Evolutionary conservation across 2,113 vertebrate genomes (phyloP), one percentile per base, ranked within the genome.

Genomic region (Gobiocypris rarus): DNA sequence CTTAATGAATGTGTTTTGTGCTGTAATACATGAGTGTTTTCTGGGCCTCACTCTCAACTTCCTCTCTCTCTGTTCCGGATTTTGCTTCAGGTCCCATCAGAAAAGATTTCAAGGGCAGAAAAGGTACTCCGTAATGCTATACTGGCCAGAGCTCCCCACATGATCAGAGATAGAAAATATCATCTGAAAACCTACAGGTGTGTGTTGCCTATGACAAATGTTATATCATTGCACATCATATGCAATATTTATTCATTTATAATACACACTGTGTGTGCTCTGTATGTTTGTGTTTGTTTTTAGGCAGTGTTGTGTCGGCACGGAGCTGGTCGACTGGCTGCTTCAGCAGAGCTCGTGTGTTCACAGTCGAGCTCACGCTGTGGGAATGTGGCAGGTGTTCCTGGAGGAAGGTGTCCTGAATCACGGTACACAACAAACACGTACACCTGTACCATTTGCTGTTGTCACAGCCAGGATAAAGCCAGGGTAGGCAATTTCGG

Each of bases 141-240:
- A 88, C 94, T 99, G 78, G 97, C 96, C 84, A 93, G 97, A 91
- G 97, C 97, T 19, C 97, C 98, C 86, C 97, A 99, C 94, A 99
- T 99, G 98, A 99, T 99, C 88, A 95, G 98, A 90, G 98, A 99
- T 91, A 95, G 98, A 87, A 99, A 99, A 90, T 99, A 99, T 85
- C 98, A 99, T 92, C 94, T 99, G 50, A 99, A 99, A 90, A 99
- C 98, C 1, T 99, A 99, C 94, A 97, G 96, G 98, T 82, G 54
- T 59, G 38, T 11, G 2, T 34, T 14, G 24, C 4, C 31, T 24
- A 48, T 26, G 63, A 61, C 19, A 15, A 43, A 13, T 81, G 52
- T 75, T 4, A 45, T 14, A 15, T 38, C 38, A 38, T 54, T 52
- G 2, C 38, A n/a, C 11, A 43, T n/a, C 5, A n/a, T 43, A 24